Base-by-base conservation (phyloP, 2,113 vertebrate genomes). In the Columbina picui region DNA sequence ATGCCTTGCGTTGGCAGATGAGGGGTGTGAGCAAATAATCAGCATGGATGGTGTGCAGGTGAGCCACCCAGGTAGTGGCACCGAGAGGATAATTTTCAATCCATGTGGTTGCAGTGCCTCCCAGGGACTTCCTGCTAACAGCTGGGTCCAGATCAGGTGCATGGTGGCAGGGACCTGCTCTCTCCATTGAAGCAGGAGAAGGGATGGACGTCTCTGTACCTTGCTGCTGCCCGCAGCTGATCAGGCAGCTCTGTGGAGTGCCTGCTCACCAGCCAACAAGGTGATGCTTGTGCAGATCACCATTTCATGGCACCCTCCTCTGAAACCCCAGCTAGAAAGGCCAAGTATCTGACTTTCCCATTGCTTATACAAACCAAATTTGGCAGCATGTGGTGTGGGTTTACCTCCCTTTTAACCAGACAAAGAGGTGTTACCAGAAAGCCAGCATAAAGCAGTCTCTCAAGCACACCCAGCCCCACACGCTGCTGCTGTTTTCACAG, bases 181-280 rank as follows among this genome's bases (percentile, higher is more conserved):
- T 22, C 10, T 86, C 14, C 25, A 23, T 12, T 0, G 1, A 85
- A 14, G 59, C 7, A 2, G 38, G 14, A 74, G 47, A 79, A 82
- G 26, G 6, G 71, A n/a, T n/a, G 14, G 50, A 41, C 9, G 18
- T 9, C 16, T 69, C 47, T 49, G 19, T 23, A 76, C 29, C 20
- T 56, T 79, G 53, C 38, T 9, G 8, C 23, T 84, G 25, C n/a
- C 50, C 2, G 1, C 0, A 3, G 30, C 45, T 65, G 36, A 65
- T 43, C 30, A 30, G 47, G n/a, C 52, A 71, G 22, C n/a, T 45
- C 26, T 74, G 52, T 2, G 0, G 19, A 9, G 19, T 41, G 25
- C 17, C 29, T 68, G 38, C 15, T 39, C 38, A 27, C 20, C 8
- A 0, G 20, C 0, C 1, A 6, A 11, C 17, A 7, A n/a, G 25